Evolutionary conservation across 2,797 vertebrate genomes (phyloP), one percentile per base, ranked within the genome.

Genomic region (Smutsia temminckii): DNA sequence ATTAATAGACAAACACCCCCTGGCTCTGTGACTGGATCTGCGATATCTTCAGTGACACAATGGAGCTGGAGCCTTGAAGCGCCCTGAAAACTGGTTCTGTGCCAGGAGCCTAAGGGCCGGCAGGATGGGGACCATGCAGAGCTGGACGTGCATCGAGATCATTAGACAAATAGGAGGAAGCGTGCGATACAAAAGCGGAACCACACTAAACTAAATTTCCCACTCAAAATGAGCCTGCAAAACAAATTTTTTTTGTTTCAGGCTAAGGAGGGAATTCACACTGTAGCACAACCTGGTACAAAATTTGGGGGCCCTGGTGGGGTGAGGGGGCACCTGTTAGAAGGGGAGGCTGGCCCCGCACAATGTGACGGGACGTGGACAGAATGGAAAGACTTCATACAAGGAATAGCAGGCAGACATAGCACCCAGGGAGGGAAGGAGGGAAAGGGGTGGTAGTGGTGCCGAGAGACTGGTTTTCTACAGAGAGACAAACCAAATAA

Each of bases 1-100:
- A 0, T 6, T 53, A 20, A 6, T 12, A 23, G 14, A 29, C 9
- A 2, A 21, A 49, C 12, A 9, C 9, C 57, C n/a, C 0, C 21
- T 11, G 18, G 55, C 34, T 69, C 40, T n/a, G 37, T 5, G 14
- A 10, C 7, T 12, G 3, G 2, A 23, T 14, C 34, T 53, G 37
- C 32, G 18, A 4, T 25, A 25, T 14, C 68, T 32, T 32, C 77
- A 18, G 20, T 21, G n/a, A 53, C 11, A 34, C 29, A 74, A 18
- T 2, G 2, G 57, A 75, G 37, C 46, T 21, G 6, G 80, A 53
- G 42, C n/a, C 46, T 46, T 53, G 32, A 74, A 74, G 55, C 4
- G 40, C 5, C 6, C 20, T 2, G 10, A 21, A 49, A 42, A 68
- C 18, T 7, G 1, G 37, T 32, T 55, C 29, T 32, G 13, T 0